Percentiles rank a stretch among this genome's conserved stretches.
Conservation (phyloP, 2,797 vertebrate genomes). For the Channa striata region DNA sequence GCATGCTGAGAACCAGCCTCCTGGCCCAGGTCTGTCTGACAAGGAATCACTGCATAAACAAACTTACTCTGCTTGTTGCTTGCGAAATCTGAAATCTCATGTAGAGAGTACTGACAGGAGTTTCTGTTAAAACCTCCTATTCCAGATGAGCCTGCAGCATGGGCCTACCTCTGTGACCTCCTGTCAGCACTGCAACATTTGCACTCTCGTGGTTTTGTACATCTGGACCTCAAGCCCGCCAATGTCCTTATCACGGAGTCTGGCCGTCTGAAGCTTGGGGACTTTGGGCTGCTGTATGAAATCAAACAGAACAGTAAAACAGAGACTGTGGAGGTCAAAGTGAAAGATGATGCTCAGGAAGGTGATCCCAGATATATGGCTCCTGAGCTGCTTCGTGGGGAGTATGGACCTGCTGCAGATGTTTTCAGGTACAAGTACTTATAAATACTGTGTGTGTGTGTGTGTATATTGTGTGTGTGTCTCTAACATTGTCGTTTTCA, state of each 20-base stretch:
- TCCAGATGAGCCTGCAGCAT: constrained; percentile 83
- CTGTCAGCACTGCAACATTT: constrained; percentile 89
- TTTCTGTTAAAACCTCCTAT: constrained; percentile 23
- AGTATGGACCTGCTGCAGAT: constrained; percentile 89
- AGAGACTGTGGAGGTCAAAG: constrained; percentile 41
- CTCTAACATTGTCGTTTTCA: constrained; percentile 4
- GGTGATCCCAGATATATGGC: constrained; percentile 95
- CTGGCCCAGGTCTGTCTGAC: constrained; percentile 67
- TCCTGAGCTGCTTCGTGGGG: constrained; percentile 89
- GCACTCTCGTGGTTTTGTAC: constrained; percentile 86
- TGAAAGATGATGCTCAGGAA: constrained; percentile 86
- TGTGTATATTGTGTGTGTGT: too few relatives aligned
- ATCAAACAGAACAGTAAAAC: constrained; percentile 54
- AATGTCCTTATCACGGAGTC: constrained; percentile 90
- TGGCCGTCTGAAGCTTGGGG: constrained; percentile 90
- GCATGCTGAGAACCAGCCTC: constrained; percentile 86
- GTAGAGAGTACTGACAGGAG: not conserved
- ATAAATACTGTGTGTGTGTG: not conserved
- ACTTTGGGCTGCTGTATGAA: constrained; percentile 91
- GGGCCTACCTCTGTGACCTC: constrained; percentile 89
- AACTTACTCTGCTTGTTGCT: not conserved
- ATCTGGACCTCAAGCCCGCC: constrained; percentile 93
- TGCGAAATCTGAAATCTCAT: not conserved
- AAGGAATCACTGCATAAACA: not conserved
- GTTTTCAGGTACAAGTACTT: constrained; percentile 88